phyloP scores from a whole-genome alignment of 2,113 vertebrate genomes.

The Mesocricetus auratus region DNA sequence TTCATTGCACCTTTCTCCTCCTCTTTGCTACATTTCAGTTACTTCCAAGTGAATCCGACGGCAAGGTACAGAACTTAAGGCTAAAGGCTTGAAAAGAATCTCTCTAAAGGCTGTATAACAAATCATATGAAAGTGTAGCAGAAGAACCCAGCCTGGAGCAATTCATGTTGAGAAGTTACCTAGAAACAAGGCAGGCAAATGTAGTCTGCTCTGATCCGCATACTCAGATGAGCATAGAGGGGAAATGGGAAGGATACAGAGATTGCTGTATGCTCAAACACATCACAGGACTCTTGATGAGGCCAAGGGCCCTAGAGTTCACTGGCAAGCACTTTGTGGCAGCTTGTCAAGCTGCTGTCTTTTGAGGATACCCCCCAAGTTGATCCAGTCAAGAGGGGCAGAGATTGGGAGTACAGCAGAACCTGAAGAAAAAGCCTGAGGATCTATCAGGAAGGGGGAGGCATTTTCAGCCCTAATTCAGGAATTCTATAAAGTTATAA shows the following conservation, averaged over 20 bases:
- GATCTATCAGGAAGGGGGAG: background rate
- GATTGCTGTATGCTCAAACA: background rate
- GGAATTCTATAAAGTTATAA: background rate
- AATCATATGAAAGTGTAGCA: background rate
- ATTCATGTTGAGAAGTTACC: background rate
- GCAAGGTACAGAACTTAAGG: background rate
- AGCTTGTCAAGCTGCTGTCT: background rate
- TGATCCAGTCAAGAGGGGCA: background rate
- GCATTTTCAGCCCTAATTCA: background rate
- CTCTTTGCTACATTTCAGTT: background rate
- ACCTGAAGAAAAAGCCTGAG: background rate
- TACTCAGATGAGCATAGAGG: background rate
- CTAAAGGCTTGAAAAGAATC: constrained; percentile 12
- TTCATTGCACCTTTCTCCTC: rapidly evolving
- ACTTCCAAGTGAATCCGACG: background rate
- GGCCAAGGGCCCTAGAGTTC: background rate
- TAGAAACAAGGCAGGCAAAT: background rate
- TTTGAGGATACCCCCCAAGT: background rate
- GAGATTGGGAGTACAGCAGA: background rate
- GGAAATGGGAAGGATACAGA: background rate
- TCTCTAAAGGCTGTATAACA: background rate
- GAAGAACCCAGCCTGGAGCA: background rate
- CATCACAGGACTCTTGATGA: background rate
- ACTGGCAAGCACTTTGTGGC: too few species aligned
- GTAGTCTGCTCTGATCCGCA: background rate